phyloP scores from a whole-genome alignment of 2,113 vertebrate genomes.

The Ceyx cyanopectus region DNA sequence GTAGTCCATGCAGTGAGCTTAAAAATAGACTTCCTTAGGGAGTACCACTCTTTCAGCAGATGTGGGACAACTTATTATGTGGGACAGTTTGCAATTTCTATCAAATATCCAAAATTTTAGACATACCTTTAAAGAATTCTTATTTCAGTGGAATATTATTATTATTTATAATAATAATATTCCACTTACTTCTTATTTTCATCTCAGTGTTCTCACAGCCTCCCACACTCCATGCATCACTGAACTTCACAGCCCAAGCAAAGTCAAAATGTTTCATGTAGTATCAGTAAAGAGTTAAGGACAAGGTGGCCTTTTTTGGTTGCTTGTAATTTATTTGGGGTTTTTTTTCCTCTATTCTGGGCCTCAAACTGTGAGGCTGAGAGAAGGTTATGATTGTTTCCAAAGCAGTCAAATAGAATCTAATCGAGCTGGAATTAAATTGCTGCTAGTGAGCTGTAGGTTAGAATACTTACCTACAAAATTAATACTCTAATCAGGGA shows the following conservation, averaged over 20 bases:
- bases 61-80: neutral
- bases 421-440: neutral
- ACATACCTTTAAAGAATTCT: neutral
- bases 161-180: no score
- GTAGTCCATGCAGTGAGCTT: no score
- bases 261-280: neutral
- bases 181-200: no score
- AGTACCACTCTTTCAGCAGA: no score
- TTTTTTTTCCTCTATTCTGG: accelerated
- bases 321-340: neutral
- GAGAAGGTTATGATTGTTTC: neutral
- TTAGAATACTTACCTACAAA: neutral
- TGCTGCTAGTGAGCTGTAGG: neutral
- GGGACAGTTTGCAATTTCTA: neutral
- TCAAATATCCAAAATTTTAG: neutral
- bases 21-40: no score
- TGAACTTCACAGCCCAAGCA: neutral
- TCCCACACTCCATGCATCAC: neutral
- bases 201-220: neutral
- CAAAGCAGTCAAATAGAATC: neutral
- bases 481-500: neutral
- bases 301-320: neutral
- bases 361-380: neutral
- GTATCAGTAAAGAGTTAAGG: neutral
- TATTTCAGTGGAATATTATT: neutral